A percentile compares a stretch with the other conserved stretches of the same genome.
Conservation (phyloP, 2,113 vertebrate species). For the Holacanthus passer region DNA sequence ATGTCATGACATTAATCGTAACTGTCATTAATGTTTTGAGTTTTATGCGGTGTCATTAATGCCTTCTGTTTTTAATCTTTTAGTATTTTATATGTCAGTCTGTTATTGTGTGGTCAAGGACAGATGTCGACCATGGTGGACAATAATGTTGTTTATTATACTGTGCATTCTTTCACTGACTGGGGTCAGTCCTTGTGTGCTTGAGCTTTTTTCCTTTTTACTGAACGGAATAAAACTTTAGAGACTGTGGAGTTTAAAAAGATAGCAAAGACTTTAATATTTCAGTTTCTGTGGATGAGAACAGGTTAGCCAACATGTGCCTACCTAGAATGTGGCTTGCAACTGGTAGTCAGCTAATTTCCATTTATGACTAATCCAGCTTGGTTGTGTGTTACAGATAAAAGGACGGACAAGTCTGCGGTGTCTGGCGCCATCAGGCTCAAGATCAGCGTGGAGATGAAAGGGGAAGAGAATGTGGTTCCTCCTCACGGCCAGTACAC, state of each 20-base stretch:
- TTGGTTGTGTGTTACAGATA: slow-evolving; percentile 84
- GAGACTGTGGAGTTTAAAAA: not conserved
- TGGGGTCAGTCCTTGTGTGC: not conserved
- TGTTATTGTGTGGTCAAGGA: slow-evolving; percentile 16
- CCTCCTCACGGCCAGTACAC: slow-evolving; percentile 97
- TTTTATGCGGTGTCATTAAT: slow-evolving; percentile 12
- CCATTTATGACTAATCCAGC: not conserved
- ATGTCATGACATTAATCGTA: slow-evolving; percentile 23
- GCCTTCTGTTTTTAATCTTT: slow-evolving; percentile 15
- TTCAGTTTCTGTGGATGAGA: not conserved
- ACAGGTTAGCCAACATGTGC: not conserved
- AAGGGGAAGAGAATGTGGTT: slow-evolving; percentile 97
- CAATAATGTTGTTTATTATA: slow-evolving; percentile 11
- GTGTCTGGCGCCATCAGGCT: slow-evolving; percentile 96
- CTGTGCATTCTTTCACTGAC: not conserved
- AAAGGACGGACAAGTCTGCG: slow-evolving; percentile 96
- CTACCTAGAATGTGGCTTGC: not conserved
- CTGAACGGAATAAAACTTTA: not conserved
- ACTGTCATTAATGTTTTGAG: not conserved
- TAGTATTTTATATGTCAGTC: slow-evolving; percentile 7
- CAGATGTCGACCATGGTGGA: not conserved
- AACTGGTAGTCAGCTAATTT: not conserved
- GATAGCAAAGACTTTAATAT: not conserved
- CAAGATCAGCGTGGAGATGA: slow-evolving; percentile 98
- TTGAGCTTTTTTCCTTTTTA: not conserved